These are phyloP conservation scores for Luehdorfia chinensis DNA, from an alignment of 1,140 invertebrate genomes.

Conservation along the genomic window DNA sequence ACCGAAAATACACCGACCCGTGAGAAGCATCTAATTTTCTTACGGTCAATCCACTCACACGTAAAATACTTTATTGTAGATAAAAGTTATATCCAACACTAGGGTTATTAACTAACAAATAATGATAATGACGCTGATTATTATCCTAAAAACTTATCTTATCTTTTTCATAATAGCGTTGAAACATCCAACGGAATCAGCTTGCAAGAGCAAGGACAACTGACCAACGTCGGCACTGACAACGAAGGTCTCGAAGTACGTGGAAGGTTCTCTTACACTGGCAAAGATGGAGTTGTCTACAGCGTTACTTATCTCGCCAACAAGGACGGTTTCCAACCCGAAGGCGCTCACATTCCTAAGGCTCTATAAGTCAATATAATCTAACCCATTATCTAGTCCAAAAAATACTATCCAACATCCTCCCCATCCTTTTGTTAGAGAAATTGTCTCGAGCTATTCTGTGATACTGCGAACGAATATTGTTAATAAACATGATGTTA, in stretches of 20 bases:
- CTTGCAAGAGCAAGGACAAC: neutral
- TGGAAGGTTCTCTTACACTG: neutral
- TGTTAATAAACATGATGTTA: constrained; percentile 45
- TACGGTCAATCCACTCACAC: too few species aligned
- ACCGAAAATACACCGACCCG: too few species aligned
- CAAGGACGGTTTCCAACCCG: too few species aligned
- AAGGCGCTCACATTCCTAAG: too few species aligned
- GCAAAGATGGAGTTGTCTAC: neutral
- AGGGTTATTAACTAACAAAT: too few species aligned
- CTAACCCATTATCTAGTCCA: constrained; percentile 50
- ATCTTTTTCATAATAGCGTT: constrained; percentile 52
- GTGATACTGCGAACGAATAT: constrained; percentile 63
- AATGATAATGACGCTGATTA: too few species aligned
- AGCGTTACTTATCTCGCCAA: too few species aligned
- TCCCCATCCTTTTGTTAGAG: constrained; percentile 28
- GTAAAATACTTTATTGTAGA: too few species aligned
- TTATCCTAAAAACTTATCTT: neutral
- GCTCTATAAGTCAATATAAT: constrained; percentile 63
- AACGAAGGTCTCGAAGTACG: neutral
- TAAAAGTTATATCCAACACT: too few species aligned
- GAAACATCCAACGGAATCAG: constrained; percentile 80
- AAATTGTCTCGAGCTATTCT: constrained; percentile 53
- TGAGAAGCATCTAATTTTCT: too few species aligned
- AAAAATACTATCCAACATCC: constrained; percentile 48
- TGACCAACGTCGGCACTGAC: too few species aligned